A percentile compares a stretch with the other conserved stretches of the same genome.
phyloP scores from a whole-genome alignment of 2,888 invertebrate genomes.

The Phengaris alcon region DNA sequence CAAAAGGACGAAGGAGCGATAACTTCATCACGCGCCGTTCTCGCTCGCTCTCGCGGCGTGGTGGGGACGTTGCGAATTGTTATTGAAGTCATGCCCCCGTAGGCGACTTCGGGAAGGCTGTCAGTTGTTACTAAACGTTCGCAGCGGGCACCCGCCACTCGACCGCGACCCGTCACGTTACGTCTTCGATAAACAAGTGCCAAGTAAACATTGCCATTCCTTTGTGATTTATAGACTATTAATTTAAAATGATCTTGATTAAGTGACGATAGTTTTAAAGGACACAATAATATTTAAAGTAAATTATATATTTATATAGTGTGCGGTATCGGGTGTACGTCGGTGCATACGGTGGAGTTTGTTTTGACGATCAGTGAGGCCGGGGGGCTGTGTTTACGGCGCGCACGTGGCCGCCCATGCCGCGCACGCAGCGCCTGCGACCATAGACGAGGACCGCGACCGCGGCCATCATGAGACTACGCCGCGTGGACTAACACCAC shows the following conservation, averaged over 20 bases:
- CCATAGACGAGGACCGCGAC: conserved; percentile 69
- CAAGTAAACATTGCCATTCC: conserved; percentile 52
- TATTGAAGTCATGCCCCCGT: conserved; percentile 80
- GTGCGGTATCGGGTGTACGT: conserved; percentile 30
- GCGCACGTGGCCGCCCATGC: conserved; percentile 64
- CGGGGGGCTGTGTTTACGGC: conserved; percentile 58
- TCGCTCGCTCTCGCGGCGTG: conserved; percentile 73
- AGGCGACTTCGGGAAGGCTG: conserved; percentile 80
- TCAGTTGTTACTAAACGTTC: conserved; percentile 78
- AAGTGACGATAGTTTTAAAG: conserved; percentile 52
- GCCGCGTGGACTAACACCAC: conserved; percentile 64
- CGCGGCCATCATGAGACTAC: conserved; percentile 68
- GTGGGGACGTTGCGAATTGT: conserved; percentile 80
- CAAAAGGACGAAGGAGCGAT: conserved; percentile 81
- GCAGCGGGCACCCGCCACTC: conserved; percentile 73
- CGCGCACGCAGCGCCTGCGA: conserved; percentile 53
- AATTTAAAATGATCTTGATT: conserved; percentile 46
- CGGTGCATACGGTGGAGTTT: conserved; percentile 37
- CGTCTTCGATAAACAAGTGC: conserved; percentile 63
- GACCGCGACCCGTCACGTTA: conserved; percentile 56
- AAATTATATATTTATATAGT: conserved; percentile 43
- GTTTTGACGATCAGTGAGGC: conserved; percentile 36
- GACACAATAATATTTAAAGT: conserved; percentile 49
- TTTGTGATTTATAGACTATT: conserved; percentile 57
- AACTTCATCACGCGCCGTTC: conserved; percentile 76